Conservation (phyloP, 2,797 vertebrate genomes). For the Micropoecilia bifurca region DNA sequence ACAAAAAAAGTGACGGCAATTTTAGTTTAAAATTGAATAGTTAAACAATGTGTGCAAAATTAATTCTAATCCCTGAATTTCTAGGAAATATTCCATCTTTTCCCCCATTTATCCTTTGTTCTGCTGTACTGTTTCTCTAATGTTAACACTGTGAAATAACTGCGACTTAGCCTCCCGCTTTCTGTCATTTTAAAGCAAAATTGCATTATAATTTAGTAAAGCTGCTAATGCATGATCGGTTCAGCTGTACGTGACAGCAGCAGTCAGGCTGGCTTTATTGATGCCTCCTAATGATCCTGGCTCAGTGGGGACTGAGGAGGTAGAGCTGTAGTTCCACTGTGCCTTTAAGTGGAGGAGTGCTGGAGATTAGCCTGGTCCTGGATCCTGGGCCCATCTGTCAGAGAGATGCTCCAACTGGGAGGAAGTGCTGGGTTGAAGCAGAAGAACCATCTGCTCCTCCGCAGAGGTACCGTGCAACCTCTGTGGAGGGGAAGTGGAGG, state of each 20-base stretch:
- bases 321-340: constrained; percentile 63
- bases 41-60: constrained; percentile 15
- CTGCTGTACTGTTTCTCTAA: constrained; percentile 58
- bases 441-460: constrained; percentile 82
- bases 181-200: constrained; percentile 9
- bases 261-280: constrained; percentile 24
- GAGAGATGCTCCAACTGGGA: constrained; percentile 78
- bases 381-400: constrained; percentile 84
- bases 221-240: constrained; percentile 16
- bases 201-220: constrained; percentile 1
- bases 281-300: constrained; percentile 35
- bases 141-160: constrained; percentile 32
- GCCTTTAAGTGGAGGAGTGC: constrained; percentile 80
- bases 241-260: constrained; percentile 35
- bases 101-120: constrained; percentile 67
- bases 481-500: constrained; percentile 43
- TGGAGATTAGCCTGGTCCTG: constrained; percentile 83
- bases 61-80: constrained; percentile 38
- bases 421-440: constrained; percentile 75
- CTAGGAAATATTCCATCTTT: constrained; percentile 54
- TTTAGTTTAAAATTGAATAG: constrained; percentile 33
- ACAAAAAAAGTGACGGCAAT: constrained; percentile 73
- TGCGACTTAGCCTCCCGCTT: constrained; percentile 14
- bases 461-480: constrained; percentile 66
- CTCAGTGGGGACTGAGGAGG: constrained; percentile 46